phyloP scores from a whole-genome alignment of 92 coral and sea anemone species.

The Phenganax stokvisi region DNA sequence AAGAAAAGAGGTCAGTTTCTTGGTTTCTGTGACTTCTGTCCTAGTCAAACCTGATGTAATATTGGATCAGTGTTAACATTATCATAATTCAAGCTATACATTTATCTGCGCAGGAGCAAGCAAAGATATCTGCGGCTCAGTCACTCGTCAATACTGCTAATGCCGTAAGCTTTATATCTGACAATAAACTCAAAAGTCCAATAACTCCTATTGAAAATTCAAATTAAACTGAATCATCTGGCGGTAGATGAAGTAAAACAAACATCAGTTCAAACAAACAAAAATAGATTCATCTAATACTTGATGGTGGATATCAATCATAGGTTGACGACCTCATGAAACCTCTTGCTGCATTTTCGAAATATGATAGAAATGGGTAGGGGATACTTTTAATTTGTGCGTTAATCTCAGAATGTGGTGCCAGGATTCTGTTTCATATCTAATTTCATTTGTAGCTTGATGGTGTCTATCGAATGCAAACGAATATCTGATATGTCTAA shows the following conservation, averaged over 20 bases:
- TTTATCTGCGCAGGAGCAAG: constrained; percentile 69
- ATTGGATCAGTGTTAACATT: not conserved
- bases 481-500: constrained; percentile 56
- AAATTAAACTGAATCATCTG: too few species aligned
- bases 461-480: constrained; percentile 60
- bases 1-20: constrained; percentile 75
- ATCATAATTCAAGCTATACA: not conserved
- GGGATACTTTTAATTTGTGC: not conserved
- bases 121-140: constrained; percentile 85
- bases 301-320: not conserved
- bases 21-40: not conserved
- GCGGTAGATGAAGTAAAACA: too few species aligned
- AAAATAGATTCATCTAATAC: not conserved
- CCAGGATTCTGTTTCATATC: not conserved
- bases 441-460: constrained; percentile 51
- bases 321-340: constrained; percentile 78
- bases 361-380: constrained; percentile 84
- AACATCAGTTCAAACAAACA: too few species aligned
- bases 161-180: constrained; percentile 51
- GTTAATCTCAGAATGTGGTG: not conserved
- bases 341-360: constrained; percentile 70
- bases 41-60: not conserved
- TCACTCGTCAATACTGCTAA: constrained; percentile 83
- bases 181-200: too few species aligned
- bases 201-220: too few species aligned